Base-by-base conservation (phyloP, 2,888 invertebrate genomes). In the Volucella zonaria region DNA sequence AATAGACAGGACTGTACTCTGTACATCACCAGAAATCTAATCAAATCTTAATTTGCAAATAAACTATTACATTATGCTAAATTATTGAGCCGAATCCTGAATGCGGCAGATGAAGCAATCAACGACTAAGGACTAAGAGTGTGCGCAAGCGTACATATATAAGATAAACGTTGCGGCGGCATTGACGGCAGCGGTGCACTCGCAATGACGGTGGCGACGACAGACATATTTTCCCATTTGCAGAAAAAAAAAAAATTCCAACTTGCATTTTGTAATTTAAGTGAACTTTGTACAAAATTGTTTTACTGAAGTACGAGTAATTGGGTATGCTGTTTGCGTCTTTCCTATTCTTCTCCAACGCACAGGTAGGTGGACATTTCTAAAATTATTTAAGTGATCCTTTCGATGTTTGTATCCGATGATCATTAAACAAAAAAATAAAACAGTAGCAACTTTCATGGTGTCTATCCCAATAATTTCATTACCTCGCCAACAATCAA, bases 41-140 rank as follows among this genome's bases (percentile, higher is more conserved):
- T 85, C 85, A 85, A 85, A 81, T 81, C 76, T 85, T 68, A 81
- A 81, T 81, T 85, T 74, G 73, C 67, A 71, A 64, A 85, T 83
- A 67, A 67, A 68, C 73, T 64, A 76, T 81, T 76, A 49, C 81
- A 81, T 85, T 85, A 81, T 73, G 68, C 58, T 81, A 80, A 85
- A 81, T 85, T 81, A 85, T 85, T 85, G 77, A 81, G 73, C 42
- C 67, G 81, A 81, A 81, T 64, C 73, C 62, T 75, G 81, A 81
- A 81, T 64, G 76, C 62, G 71, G 59, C 64, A 85, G 81, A 85
- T 85, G 42, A 85, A 85, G 85, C 81, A 85, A 85, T 85, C 85
- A 85, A 73, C 51, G 42, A 40, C 54, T 31, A 4, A 66, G 66
- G 42, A 40, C 54, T 31, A 4, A 66, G 66, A 80, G 83, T 85